Base-by-base conservation (phyloP, 2,113 vertebrate species). In the Gymnarchus niloticus region DNA sequence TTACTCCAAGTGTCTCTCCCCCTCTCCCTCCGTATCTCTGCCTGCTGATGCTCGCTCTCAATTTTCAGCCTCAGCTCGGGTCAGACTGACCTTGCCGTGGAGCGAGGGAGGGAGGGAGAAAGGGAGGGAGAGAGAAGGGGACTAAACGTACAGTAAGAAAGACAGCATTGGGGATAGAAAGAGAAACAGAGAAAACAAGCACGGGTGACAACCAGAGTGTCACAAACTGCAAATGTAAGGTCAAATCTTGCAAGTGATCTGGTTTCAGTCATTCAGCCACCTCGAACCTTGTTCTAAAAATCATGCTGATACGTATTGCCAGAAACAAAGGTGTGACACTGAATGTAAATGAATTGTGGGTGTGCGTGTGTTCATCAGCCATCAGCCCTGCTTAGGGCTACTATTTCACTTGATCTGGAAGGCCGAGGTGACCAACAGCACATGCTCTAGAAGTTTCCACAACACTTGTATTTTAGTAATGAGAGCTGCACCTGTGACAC, bases 61-160 rank as follows among this genome's bases (percentile, higher is more conserved):
- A 80, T 83, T 83, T 28, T 65, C 69, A 28, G 48, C 51, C 51
- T 23, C 87, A 85, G 84, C 56, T 7, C 19, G 87, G 90, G 89
- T 91, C 87, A 88, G 86, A 8, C 48, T 88, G 91, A 92, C 91
- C 90, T 93, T 91, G 86, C 85, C 56, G 73, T 88, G 6, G 6
- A 33, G 37, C 81, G 85, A 76, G 81, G 37, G 65, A 65, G 81
- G 73, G 28, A 84, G 48, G 81, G 14, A 37, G 61, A 59, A 52
- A 81, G 85, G n/a, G 73, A 44, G 54, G 80, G 82, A 54, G 87
- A 41, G 84, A 51, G 33, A 56, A 52, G 77, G 52, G 59, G 49
- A 49, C 33, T 46, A 51, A 84, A 25, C 46, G 21, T 49, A 17
- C 76, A 87, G 78, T 28, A 85, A 77, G 56, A n/a, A 84, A 77